Percentiles rank a stretch among this genome's conserved stretches.
Evolutionary conservation across 2,888 invertebrate species (phyloP).

Genomic region (Podabrus alpinus): DNA sequence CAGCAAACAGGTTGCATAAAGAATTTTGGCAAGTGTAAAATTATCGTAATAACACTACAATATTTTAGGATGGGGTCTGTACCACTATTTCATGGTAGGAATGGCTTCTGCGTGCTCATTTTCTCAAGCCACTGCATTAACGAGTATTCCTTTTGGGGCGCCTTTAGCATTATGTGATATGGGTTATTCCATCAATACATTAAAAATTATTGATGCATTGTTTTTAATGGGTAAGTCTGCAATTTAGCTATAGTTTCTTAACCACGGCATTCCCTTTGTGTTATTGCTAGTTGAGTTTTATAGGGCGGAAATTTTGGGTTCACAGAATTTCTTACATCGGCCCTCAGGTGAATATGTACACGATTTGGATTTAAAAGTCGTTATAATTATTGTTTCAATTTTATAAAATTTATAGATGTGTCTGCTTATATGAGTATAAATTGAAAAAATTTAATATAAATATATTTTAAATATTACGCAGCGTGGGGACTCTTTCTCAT

Average conservation of each 20-base stretch:
- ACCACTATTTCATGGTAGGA: slow-evolving; percentile 46
- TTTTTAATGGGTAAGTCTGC: slow-evolving; percentile 37
- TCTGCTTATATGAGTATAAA: too few relatives aligned
- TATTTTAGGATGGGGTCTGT: slow-evolving; percentile 50
- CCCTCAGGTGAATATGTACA: too few relatives aligned
- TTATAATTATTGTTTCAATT: too few relatives aligned
- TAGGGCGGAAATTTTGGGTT: too few relatives aligned
- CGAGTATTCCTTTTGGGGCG: slow-evolving; percentile 44
- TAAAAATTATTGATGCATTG: slow-evolving; percentile 37
- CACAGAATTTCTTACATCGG: too few relatives aligned
- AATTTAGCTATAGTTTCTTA: not conserved
- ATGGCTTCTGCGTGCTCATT: slow-evolving; percentile 42
- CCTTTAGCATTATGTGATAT: slow-evolving; percentile 47
- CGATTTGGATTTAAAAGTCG: too few relatives aligned
- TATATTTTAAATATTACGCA: not conserved
- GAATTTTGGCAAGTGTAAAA: not conserved
- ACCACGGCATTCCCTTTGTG: too few relatives aligned
- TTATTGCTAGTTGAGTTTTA: too few relatives aligned
- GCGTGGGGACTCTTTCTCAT: not conserved
- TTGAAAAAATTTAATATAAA: too few relatives aligned
- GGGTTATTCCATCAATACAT: slow-evolving; percentile 30
- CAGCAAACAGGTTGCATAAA: slow-evolving; percentile 13
- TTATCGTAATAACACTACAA: not conserved
- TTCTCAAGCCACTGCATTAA: slow-evolving; percentile 41
- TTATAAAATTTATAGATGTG: too few relatives aligned